These are phyloP conservation scores for Crotalus tigris DNA, from an alignment of 2,113 vertebrate species.

Conservation along the genomic window DNA sequence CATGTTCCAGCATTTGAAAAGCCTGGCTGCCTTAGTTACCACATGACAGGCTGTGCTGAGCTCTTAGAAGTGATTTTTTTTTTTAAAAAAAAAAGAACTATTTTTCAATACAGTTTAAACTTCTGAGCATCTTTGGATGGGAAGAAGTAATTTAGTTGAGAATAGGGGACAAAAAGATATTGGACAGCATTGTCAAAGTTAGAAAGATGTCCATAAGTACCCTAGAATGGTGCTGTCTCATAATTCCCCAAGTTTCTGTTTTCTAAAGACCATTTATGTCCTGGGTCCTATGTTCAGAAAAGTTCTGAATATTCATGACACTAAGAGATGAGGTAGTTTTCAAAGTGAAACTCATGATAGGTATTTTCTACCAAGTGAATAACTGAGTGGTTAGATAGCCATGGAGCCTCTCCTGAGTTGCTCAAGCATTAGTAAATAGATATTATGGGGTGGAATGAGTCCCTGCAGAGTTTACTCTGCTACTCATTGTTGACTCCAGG, in stretches of 20 bases:
- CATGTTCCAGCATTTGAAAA: slow-evolving; percentile 6
- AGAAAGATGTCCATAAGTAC: background rate
- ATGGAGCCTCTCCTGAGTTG: background rate
- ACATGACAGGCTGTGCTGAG: background rate
- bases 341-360: no score
- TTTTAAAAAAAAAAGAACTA: no score
- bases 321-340: background rate
- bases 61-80: background rate
- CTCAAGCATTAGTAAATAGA: background rate
- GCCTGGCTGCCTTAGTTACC: slow-evolving; percentile 17
- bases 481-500: no score
- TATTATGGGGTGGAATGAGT: background rate
- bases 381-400: background rate
- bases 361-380: background rate
- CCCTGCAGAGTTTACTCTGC: background rate
- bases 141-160: background rate
- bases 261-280: background rate
- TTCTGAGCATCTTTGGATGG: background rate
- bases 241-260: background rate
- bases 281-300: background rate
- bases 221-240: background rate
- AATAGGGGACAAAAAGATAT: background rate
- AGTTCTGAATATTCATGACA: background rate
- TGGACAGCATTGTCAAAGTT: background rate
- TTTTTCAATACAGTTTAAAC: background rate